Conservation (phyloP, 2,113 vertebrate genomes). For the Spea multiplicata region DNA sequence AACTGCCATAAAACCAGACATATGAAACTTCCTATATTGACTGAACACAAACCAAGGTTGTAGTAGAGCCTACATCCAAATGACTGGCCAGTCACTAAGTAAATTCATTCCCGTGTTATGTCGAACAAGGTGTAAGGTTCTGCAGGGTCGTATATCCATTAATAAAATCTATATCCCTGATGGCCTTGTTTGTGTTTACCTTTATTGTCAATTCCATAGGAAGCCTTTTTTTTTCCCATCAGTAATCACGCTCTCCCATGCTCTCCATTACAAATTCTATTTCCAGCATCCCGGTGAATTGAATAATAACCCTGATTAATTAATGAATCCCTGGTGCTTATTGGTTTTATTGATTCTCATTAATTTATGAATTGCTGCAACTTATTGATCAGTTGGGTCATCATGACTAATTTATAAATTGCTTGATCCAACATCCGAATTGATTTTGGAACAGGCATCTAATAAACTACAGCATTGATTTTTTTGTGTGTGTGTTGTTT, state of each 20-base stretch:
- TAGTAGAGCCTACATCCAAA: background rate
- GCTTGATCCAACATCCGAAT: constrained; percentile 40
- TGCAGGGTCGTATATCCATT: background rate
- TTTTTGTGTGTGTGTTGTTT: constrained; percentile 31
- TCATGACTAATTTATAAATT: constrained; percentile 47
- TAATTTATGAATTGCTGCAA: constrained; percentile 44
- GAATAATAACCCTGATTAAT: constrained; percentile 39
- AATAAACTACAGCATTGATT: constrained; percentile 44
- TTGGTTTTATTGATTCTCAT: constrained; percentile 46
- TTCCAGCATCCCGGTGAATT: constrained; percentile 16
- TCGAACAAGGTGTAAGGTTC: background rate
- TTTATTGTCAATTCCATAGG: constrained; percentile 13
- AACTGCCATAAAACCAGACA: no score
- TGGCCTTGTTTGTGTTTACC: constrained; percentile 30
- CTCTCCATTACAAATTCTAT: constrained; percentile 34
- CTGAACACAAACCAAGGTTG: no score
- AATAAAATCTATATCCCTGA: constrained; percentile 26
- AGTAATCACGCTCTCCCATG: constrained; percentile 15
- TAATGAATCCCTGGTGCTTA: constrained; percentile 38
- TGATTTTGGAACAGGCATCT: constrained; percentile 35
- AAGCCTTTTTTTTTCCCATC: background rate
- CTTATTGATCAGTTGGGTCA: constrained; percentile 39
- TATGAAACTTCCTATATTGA: no score
- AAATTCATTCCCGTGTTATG: background rate
- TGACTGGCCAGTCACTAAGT: background rate